Conservation (phyloP, 2,888 invertebrate genomes). For the Notodonta ziczac region DNA sequence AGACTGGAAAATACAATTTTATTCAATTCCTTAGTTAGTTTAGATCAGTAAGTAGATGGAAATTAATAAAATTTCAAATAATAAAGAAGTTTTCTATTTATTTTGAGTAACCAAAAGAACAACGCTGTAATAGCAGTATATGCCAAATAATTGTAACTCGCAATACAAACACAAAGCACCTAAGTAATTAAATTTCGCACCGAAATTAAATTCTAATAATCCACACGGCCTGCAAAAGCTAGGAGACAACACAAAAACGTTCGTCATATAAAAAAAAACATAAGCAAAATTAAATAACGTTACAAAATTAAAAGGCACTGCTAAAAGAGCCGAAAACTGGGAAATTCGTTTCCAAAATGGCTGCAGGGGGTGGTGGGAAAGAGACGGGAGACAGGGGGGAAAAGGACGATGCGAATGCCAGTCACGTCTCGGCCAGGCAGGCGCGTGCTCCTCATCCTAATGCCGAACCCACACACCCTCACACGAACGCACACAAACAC, state of each 20-base stretch:
- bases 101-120: no score
- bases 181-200: not conserved
- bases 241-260: slow-evolving; percentile 36
- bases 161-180: no score
- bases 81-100: no score
- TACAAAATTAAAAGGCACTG: slow-evolving; percentile 76
- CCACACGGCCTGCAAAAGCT: not conserved
- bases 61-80: no score
- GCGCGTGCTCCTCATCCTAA: slow-evolving; percentile 82
- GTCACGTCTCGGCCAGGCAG: slow-evolving; percentile 82
- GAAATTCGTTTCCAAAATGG: slow-evolving; percentile 80
- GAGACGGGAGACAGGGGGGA: slow-evolving; percentile 75
- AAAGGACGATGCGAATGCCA: slow-evolving; percentile 81
- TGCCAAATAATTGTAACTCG: no score
- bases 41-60: no score
- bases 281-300: slow-evolving; percentile 67
- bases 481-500: slow-evolving; percentile 54
- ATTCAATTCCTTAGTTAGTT: no score
- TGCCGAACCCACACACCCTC: slow-evolving; percentile 73
- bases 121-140: no score
- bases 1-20: no score
- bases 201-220: not conserved
- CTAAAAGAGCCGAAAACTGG: slow-evolving; percentile 79
- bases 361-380: slow-evolving; percentile 74
- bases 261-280: slow-evolving; percentile 50